Conservation (phyloP, 2,888 invertebrate genomes). For the Pammene aurita region DNA sequence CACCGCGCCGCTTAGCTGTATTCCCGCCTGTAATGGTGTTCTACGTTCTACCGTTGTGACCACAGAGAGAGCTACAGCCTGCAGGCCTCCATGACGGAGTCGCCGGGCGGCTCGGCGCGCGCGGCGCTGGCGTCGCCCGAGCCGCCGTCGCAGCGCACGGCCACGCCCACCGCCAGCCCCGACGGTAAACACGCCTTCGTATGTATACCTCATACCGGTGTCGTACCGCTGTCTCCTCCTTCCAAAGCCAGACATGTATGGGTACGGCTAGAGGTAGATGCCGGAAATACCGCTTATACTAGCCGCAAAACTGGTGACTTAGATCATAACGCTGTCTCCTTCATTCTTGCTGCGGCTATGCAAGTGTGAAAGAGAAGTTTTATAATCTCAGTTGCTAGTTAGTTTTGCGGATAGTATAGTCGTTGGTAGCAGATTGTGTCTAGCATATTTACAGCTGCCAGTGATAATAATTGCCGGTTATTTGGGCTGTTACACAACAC, state of each 20-base stretch:
- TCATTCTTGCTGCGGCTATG: too few relatives aligned
- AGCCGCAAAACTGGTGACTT: too few relatives aligned
- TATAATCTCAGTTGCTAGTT: too few relatives aligned
- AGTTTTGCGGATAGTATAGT: too few relatives aligned
- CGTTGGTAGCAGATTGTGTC: too few relatives aligned
- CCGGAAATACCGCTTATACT: background rate
- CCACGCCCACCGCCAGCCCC: slow-evolving; percentile 72
- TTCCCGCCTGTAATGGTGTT: too few relatives aligned
- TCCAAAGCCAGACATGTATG: slow-evolving; percentile 34
- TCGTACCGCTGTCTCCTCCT: slow-evolving; percentile 34
- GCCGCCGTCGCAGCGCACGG: slow-evolving; percentile 73
- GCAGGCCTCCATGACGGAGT: slow-evolving; percentile 84
- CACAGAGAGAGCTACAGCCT: slow-evolving; percentile 84
- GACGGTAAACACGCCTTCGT: slow-evolving; percentile 80
- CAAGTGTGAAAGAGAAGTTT: too few relatives aligned
- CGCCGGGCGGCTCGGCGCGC: slow-evolving; percentile 73
- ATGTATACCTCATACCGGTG: slow-evolving; percentile 65
- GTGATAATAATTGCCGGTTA: too few relatives aligned
- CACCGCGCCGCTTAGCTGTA: too few relatives aligned
- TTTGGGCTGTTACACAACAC: too few relatives aligned
- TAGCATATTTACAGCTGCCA: too few relatives aligned
- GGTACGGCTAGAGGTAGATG: background rate
- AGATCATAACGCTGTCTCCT: too few relatives aligned
- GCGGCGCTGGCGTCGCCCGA: slow-evolving; percentile 86
- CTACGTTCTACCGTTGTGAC: background rate